These are phyloP conservation scores for zebrafish (Danio rerio) DNA, from an alignment of 2,113 vertebrate species.

Conservation along the genomic window DNA sequence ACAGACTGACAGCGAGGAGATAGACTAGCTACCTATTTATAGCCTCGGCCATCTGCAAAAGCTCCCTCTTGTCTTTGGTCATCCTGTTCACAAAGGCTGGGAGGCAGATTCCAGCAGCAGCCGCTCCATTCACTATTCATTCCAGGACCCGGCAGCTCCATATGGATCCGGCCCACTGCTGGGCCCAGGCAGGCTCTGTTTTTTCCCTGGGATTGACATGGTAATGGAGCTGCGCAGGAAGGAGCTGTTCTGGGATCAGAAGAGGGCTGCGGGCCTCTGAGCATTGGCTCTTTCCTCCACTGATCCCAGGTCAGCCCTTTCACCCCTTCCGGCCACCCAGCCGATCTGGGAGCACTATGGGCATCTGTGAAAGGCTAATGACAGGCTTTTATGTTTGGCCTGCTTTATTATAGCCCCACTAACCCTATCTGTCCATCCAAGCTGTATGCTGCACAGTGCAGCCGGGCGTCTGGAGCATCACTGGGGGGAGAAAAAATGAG, in stretches of 20 bases:
- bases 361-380: slow-evolving; percentile 61
- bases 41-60: slow-evolving; percentile 87
- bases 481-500: neutral
- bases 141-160: slow-evolving; percentile 88
- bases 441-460: slow-evolving; percentile 15
- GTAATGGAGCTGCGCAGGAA: slow-evolving; percentile 88
- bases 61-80: slow-evolving; percentile 89
- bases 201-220: slow-evolving; percentile 90
- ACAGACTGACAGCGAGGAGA: slow-evolving; percentile 80
- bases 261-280: slow-evolving; percentile 72
- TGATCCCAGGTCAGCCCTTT: slow-evolving; percentile 74
- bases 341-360: slow-evolving; percentile 55
- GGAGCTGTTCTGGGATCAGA: slow-evolving; percentile 60
- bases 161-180: slow-evolving; percentile 90
- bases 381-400: slow-evolving; percentile 55
- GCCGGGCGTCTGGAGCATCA: slow-evolving; percentile 12
- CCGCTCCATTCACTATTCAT: slow-evolving; percentile 94
- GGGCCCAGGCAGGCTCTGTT: slow-evolving; percentile 83
- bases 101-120: slow-evolving; percentile 94
- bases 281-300: slow-evolving; percentile 55
- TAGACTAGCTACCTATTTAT: slow-evolving; percentile 85
- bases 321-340: slow-evolving; percentile 64
- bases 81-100: slow-evolving; percentile 91
- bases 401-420: slow-evolving; percentile 51
- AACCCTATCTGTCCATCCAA: slow-evolving; percentile 47